These are phyloP conservation scores for Buphagus erythrorhynchus DNA, from an alignment of 2,797 vertebrate species.

Conservation along the genomic window DNA sequence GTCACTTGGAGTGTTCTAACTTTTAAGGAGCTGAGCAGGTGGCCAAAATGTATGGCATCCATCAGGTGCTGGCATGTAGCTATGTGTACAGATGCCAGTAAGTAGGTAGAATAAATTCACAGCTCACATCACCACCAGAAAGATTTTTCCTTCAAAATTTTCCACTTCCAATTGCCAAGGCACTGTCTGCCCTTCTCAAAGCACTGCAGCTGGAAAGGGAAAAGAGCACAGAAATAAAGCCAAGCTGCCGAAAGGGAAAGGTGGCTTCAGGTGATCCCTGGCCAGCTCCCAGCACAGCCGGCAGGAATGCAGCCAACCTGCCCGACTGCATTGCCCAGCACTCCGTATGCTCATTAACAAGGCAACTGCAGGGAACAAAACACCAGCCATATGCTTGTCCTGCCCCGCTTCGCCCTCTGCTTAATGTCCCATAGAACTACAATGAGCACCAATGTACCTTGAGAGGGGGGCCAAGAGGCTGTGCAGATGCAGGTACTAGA, in stretches of 20 bases:
- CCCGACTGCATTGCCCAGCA: rapidly evolving
- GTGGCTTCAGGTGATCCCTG: background rate
- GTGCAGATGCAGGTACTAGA: background rate
- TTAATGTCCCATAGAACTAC: background rate
- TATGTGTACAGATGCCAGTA: rapidly evolving
- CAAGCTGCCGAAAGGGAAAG: background rate
- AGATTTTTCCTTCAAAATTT: background rate
- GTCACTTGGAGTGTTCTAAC: background rate
- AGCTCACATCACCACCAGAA: background rate
- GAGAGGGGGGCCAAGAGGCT: background rate
- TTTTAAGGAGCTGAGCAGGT: background rate
- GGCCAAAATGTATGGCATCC: background rate
- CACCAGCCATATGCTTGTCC: background rate
- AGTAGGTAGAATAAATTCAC: background rate
- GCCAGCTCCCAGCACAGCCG: rapidly evolving
- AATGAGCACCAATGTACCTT: rapidly evolving
- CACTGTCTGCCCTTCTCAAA: background rate
- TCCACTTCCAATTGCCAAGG: background rate
- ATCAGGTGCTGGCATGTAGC: background rate
- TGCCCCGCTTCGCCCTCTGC: background rate
- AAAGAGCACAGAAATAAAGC: background rate
- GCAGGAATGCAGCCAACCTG: background rate
- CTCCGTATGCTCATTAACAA: background rate
- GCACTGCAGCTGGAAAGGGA: background rate
- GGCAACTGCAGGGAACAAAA: background rate